Base-by-base conservation (phyloP, 2,113 vertebrate genomes). In the Cyanocitta stelleri region DNA sequence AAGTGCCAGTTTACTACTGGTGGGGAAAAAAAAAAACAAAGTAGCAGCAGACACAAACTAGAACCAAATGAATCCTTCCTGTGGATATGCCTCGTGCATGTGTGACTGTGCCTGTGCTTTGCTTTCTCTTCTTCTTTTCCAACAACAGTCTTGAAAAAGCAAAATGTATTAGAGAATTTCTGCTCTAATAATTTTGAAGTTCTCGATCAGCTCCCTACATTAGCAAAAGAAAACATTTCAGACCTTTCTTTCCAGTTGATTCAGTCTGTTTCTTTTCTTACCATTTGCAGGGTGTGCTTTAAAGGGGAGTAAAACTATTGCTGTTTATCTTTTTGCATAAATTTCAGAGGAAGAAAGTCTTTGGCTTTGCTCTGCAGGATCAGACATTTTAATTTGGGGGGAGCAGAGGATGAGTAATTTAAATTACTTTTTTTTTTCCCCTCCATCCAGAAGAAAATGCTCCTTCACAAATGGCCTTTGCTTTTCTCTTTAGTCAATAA, bases 401-500 rank as follows among this genome's bases (percentile, higher is more conserved):
- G 35, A 90, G 52, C 9, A 7, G 64, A 87, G n/a, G 68, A 95
- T 86, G 43, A 41, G 64, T 81, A 90, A 93, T 90, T 86, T 71
- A 83, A 90, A 83, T 94, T 46, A 11, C 48, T 26, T 67, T 33
- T 67, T 56, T 32, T 19, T 11, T 2, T 4, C n/a, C 46, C 26
- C 46, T 11, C 3, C 5, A 6, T 14, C 33, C 20, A 23, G 63
- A 83, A 90, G 44, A 88, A 96, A 96, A 90, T 52, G 75, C 32
- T 93, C 44, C 44, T 93, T 95, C 62, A 76, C 76, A 84, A 96
- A 96, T 68, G 79, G 88, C 83, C 83, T 94, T 92, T 96, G 48
- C 92, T 94, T 96, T 86, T 80, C 58, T 86, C 72, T 64, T 56
- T 72, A 71, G 92, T 52, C 90, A 89, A 88, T 95, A 96, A 96